phyloP scores from a whole-genome alignment of 2,113 vertebrate genomes.

The Oreochromis niloticus region DNA sequence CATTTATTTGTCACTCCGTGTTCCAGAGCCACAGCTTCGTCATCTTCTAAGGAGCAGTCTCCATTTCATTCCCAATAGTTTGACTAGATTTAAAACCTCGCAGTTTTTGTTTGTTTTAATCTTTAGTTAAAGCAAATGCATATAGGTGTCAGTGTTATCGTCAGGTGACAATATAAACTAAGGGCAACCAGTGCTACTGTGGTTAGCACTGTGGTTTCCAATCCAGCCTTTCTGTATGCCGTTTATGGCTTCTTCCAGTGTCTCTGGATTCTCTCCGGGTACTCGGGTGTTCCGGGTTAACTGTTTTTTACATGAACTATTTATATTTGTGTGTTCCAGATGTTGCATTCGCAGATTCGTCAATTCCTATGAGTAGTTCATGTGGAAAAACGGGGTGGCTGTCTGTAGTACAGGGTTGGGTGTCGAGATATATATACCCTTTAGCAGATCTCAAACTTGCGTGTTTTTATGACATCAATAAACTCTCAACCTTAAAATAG shows the following conservation, averaged over 20 bases:
- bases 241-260: neutral
- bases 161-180: neutral
- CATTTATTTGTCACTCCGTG: neutral
- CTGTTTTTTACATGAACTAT: neutral
- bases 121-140: neutral
- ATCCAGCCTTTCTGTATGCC: neutral
- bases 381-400: neutral
- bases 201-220: neutral
- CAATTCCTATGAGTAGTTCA: neutral
- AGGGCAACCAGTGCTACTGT: neutral
- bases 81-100: neutral
- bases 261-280: neutral
- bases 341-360: neutral
- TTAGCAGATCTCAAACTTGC: neutral
- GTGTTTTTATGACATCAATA: neutral
- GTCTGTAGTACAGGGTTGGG: neutral
- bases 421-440: neutral
- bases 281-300: neutral
- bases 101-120: neutral
- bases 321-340: neutral
- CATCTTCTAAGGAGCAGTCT: neutral
- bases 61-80: neutral
- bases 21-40: neutral
- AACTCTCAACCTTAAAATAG: neutral
- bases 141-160: neutral